Evolutionary conservation across 2,113 vertebrate genomes (phyloP), one percentile per base, ranked within the genome.

Genomic region (Hiodon tergisus): DNA sequence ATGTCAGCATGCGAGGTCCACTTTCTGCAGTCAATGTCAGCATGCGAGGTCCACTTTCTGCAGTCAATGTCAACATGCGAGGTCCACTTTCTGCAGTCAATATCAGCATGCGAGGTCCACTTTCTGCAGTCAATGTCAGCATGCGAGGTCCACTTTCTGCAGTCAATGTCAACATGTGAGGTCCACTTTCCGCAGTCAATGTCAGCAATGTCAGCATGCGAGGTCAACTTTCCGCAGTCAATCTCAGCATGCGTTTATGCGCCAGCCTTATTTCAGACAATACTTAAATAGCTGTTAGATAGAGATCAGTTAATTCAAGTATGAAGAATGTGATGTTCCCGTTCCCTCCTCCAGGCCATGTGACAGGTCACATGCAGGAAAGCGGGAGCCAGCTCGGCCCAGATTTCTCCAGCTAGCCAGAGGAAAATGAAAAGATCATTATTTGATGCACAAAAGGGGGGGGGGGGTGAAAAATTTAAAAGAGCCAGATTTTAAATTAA

Each of bases 401-500:
- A 81, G 78, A 78, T 81, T 81, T 76, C 54, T 58, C 46, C 16
- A 76, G 78, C 82, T 81, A 77, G 71, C 80, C 47, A 50, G 31
- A 59, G 74, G 72, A 52, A 67, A 73, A 75, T 47, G 75, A 71
- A 54, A 69, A 69, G 71, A 78, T 75, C 73, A 73, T 47, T 50
- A 59, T 65, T 60, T 16, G 31, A 61, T 72, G 76, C 69, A 68
- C 65, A 78, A 61, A 76, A 80, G 77, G 65, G 31, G 31, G 46
- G 8, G 47, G 67, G 78, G 70, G 11, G 67, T 75, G 77, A 79
- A 70, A 74, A 77, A 68, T 55, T 62, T 73, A 67, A 76, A 70
- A 76, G 65, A 75, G 81, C 72, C 78, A 70, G 78, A 71, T 80
- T 78, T 73, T 68, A 71, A 81, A 83, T 80, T 77, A 80, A 81